Conservation (phyloP, 30 jellyfish, hydroid and myxozoan genomes). For the Hydractinia echinata region DNA sequence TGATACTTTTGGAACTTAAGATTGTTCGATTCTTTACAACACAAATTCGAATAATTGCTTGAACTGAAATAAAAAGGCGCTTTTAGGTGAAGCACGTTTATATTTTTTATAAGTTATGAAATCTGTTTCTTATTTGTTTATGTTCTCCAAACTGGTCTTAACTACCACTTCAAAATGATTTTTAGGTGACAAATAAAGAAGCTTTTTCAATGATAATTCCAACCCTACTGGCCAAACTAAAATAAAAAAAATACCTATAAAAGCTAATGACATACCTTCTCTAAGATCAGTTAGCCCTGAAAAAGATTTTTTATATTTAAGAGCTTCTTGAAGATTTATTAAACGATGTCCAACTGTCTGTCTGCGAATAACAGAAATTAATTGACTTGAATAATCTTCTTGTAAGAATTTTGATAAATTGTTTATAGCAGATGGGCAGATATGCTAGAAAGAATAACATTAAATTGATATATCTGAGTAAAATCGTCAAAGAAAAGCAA, state of each 20-base stretch:
- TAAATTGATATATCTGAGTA: background rate
- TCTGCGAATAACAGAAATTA: slow-evolving; percentile 73
- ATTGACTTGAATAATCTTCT: slow-evolving; percentile 93
- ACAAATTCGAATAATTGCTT: no score
- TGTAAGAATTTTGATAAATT: slow-evolving; percentile 68
- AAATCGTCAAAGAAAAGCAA: background rate
- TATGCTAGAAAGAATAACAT: slow-evolving; percentile 48
- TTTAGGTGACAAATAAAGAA: no score
- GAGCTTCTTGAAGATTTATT: slow-evolving; percentile 41
- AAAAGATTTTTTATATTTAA: slow-evolving; percentile 44
- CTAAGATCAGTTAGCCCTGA: slow-evolving; percentile 59
- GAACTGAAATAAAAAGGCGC: no score
- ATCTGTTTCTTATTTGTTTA: no score
- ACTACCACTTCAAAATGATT: no score
- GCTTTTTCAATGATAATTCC: no score
- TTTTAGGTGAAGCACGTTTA: no score
- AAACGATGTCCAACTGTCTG: slow-evolving; percentile 74
- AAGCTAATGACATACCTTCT: slow-evolving; percentile 46
- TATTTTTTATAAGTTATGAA: no score
- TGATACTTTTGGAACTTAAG: no score
- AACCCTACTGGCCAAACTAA: no score
- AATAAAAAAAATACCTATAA: background rate
- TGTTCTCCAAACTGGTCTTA: no score
- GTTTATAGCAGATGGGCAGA: slow-evolving; percentile 58
- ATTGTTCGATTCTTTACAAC: no score